These are phyloP conservation scores for Triplophysa rosa DNA, from an alignment of 2,113 vertebrate genomes.

Conservation along the genomic window DNA sequence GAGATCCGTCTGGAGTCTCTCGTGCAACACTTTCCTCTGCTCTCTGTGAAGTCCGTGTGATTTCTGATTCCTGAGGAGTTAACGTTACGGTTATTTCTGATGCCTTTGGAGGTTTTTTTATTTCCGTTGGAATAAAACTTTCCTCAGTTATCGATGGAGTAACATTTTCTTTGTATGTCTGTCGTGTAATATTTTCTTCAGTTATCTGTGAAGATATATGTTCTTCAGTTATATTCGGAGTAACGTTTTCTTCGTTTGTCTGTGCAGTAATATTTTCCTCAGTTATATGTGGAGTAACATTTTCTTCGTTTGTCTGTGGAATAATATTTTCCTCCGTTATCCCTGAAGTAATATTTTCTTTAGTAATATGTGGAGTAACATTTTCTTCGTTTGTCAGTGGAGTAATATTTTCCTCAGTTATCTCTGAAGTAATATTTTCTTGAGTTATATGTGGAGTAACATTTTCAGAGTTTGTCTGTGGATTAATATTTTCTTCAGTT, in stretches of 20 bases:
- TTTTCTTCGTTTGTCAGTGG: too few species aligned
- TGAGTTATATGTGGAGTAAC: too few species aligned
- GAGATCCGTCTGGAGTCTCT: too few species aligned
- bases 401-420: too few species aligned
- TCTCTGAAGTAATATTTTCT: too few species aligned
- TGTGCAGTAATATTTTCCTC: too few species aligned
- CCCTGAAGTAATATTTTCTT: too few species aligned
- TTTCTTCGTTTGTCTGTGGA: neutral
- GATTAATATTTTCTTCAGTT: neutral
- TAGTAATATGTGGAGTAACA: neutral
- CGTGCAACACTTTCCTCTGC: too few species aligned
- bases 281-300: neutral
- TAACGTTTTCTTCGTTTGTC: rapidly evolving
- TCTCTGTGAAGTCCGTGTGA: too few species aligned
- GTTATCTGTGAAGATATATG: neutral
- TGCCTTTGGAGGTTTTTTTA: neutral
- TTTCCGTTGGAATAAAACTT: neutral
- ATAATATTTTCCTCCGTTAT: neutral
- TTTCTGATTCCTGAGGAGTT: neutral
- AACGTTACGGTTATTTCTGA: too few species aligned
- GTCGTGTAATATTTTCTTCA: neutral
- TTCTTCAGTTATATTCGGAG: neutral
- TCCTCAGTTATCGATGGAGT: too few species aligned
- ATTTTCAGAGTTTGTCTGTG: too few species aligned
- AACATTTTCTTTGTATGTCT: neutral